A percentile compares a stretch with the other conserved stretches of the same genome.
Evolutionary conservation across 2,888 invertebrate species (phyloP).

Genomic region (Matsumyia berberina): DNA sequence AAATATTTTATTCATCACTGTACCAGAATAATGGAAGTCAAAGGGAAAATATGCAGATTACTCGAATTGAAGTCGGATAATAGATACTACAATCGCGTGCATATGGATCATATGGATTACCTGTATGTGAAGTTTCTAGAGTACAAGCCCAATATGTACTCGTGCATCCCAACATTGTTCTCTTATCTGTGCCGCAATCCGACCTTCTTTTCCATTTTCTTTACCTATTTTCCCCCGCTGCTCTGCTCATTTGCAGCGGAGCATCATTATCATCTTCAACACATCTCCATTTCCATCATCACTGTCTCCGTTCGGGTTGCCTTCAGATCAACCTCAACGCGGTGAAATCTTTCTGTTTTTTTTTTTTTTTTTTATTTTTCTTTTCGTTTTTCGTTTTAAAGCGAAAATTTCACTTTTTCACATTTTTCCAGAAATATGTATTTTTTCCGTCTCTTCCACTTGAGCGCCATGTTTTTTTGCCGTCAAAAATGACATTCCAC

Average conservation of each 20-base stretch:
- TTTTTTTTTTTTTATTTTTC: slow-evolving; percentile 25
- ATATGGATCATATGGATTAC: not conserved
- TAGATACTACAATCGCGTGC: too few relatives aligned
- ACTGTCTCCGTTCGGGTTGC: slow-evolving; percentile 27
- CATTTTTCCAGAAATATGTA: slow-evolving; percentile 50
- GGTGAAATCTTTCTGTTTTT: slow-evolving; percentile 51
- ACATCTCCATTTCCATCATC: slow-evolving; percentile 53
- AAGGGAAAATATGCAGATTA: slow-evolving; percentile 16
- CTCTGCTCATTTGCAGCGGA: slow-evolving; percentile 23
- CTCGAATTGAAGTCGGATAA: slow-evolving; percentile 6
- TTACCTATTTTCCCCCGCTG: slow-evolving; percentile 11
- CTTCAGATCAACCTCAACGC: slow-evolving; percentile 33
- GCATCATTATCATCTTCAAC: slow-evolving; percentile 35
- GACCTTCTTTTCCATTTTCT: slow-evolving; percentile 36
- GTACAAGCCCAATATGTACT: not conserved
- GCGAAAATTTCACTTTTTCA: slow-evolving; percentile 61
- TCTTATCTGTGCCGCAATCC: slow-evolving; percentile 35
- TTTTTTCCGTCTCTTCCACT: slow-evolving; percentile 15
- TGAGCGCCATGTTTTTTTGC: not conserved
- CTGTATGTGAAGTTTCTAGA: not conserved
- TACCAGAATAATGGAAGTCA: not conserved
- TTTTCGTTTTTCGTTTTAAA: too few relatives aligned
- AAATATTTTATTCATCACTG: too few relatives aligned
- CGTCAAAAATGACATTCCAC: slow-evolving; percentile 6
- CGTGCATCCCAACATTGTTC: slow-evolving; percentile 15